Evolutionary conservation across 2,113 vertebrate genomes (phyloP).

Genomic region (Camelus dromedarius): DNA sequence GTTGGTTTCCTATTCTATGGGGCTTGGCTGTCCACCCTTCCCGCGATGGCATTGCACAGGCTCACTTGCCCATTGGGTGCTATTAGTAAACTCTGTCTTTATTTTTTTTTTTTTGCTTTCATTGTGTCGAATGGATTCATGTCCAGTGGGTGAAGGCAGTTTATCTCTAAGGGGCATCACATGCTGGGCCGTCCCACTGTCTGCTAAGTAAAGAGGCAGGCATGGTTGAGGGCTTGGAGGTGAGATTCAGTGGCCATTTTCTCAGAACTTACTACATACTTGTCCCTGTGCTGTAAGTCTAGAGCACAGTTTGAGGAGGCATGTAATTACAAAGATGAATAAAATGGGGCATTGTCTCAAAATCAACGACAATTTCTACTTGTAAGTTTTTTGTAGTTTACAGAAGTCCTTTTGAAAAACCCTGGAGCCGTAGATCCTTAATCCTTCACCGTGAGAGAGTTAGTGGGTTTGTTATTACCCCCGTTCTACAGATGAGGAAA

Average conservation of each 20-base stretch:
- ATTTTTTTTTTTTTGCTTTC: slow-evolving; percentile 59
- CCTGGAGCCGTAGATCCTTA: neutral
- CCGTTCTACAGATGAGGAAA: neutral
- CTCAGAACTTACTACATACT: neutral
- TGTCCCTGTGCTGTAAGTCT: neutral
- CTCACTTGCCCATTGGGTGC: neutral
- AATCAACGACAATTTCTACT: neutral
- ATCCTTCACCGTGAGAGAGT: neutral
- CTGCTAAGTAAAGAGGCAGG: slow-evolving; percentile 89
- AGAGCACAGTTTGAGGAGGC: neutral
- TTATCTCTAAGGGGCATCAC: slow-evolving; percentile 89
- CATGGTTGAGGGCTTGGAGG: neutral
- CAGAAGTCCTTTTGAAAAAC: neutral
- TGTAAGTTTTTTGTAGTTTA: neutral
- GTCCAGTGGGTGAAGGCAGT: slow-evolving; percentile 78
- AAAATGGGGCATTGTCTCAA: neutral
- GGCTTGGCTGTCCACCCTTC: slow-evolving; percentile 75
- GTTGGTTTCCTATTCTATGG: slow-evolving; percentile 93
- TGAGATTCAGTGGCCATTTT: neutral
- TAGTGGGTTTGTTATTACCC: neutral
- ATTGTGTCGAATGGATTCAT: slow-evolving; percentile 70
- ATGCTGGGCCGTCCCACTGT: slow-evolving; percentile 90
- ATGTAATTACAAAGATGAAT: neutral
- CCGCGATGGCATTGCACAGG: slow-evolving; percentile 54
- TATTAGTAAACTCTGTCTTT: slow-evolving; percentile 75